phyloP scores from a whole-genome alignment of 92 coral and sea anemone species.

The Paragorgia papillata region DNA sequence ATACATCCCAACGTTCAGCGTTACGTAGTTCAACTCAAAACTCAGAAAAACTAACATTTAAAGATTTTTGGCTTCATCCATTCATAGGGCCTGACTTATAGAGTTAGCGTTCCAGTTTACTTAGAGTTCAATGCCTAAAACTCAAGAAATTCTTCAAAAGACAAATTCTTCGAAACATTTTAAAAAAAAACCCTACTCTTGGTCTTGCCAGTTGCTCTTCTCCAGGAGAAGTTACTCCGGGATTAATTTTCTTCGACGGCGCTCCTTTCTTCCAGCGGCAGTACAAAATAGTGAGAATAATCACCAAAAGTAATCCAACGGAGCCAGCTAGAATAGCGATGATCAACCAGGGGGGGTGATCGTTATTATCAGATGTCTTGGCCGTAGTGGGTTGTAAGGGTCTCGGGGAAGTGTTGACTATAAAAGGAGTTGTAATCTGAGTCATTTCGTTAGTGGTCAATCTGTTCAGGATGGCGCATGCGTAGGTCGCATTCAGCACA shows the following conservation, averaged over 20 bases:
- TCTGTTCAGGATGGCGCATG: constrained; percentile 66
- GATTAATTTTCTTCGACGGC: constrained; percentile 70
- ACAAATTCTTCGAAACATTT: too few relatives aligned
- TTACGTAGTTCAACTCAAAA: too few relatives aligned
- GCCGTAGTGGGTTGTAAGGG: constrained; percentile 2
- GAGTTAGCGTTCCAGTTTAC: too few relatives aligned
- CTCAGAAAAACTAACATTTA: too few relatives aligned
- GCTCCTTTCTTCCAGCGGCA: constrained; percentile 94
- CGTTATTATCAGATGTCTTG: not conserved
- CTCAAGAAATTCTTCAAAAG: too few relatives aligned
- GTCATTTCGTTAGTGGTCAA: constrained; percentile 72
- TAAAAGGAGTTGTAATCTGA: constrained; percentile 64
- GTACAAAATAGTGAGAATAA: constrained; percentile 54
- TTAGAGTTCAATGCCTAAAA: too few relatives aligned
- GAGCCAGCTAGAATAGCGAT: constrained; percentile 76
- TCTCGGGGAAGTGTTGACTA: constrained; percentile 55
- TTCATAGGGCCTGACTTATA: too few relatives aligned
- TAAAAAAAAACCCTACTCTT: constrained; percentile 37
- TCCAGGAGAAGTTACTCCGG: constrained; percentile 42
- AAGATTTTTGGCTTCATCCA: too few relatives aligned
- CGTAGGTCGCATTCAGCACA: constrained; percentile 71
- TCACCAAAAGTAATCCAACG: constrained; percentile 53
- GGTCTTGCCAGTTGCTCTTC: constrained; percentile 39
- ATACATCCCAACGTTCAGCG: too few relatives aligned
- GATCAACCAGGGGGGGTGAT: constrained; percentile 72